Evolutionary conservation across 2,797 vertebrate genomes (phyloP).

Genomic region (Rhabdomys pumilio): DNA sequence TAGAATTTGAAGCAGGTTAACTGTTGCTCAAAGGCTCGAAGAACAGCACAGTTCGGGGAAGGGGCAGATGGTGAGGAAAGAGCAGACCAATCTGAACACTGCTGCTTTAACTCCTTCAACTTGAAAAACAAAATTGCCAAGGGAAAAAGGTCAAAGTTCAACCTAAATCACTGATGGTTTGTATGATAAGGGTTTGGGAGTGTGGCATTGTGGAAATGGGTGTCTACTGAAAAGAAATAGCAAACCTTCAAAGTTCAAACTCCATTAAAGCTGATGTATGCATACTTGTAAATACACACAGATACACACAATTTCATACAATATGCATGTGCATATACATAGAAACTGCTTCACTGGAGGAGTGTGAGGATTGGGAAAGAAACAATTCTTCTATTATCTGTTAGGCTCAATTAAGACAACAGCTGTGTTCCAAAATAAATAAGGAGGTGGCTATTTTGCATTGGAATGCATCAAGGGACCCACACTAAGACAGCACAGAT

Average conservation of each 20-base stretch:
- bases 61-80: not conserved
- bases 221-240: constrained; percentile 19
- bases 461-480: constrained; percentile 75
- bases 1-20: constrained; percentile 25
- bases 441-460: constrained; percentile 73
- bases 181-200: not conserved
- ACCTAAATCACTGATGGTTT: not conserved
- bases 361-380: not conserved
- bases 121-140: not conserved
- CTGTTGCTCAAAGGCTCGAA: not conserved
- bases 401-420: constrained; percentile 82
- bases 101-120: not conserved
- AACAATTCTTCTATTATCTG: constrained; percentile 67
- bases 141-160: not conserved
- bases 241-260: constrained; percentile 24
- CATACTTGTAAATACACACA: not conserved
- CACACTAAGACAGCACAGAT: constrained; percentile 73
- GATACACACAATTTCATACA: not conserved
- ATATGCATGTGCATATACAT: too few species aligned
- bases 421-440: constrained; percentile 84
- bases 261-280: not conserved
- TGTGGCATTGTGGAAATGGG: too few species aligned
- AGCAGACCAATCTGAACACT: not conserved
- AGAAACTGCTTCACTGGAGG: not conserved
- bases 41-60: not conserved